A percentile compares a stretch with the other conserved stretches of the same genome.
Evolutionary conservation across 1,140 invertebrate genomes (phyloP).

Genomic region (Drosophila orosa): DNA sequence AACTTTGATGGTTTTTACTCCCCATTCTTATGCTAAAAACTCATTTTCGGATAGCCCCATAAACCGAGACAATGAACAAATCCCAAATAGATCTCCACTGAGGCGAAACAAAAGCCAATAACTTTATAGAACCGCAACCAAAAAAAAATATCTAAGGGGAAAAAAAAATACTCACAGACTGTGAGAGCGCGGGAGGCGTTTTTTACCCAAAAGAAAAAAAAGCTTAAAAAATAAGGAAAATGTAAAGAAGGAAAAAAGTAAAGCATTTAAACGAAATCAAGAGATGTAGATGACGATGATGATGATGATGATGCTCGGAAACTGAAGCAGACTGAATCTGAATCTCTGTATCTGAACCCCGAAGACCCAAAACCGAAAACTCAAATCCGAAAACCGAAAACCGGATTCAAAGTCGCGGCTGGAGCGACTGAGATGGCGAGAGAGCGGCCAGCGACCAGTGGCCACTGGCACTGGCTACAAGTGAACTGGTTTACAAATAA

Average conservation of each 20-base stretch:
- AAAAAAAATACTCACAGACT: slow-evolving; percentile 37
- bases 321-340: slow-evolving; percentile 20
- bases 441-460: slow-evolving; percentile 50
- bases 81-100: slow-evolving; percentile 56
- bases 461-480: slow-evolving; percentile 81
- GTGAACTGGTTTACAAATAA: slow-evolving; percentile 80
- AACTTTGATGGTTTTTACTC: slow-evolving; percentile 56
- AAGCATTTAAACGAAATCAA: slow-evolving; percentile 79
- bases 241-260: slow-evolving; percentile 46
- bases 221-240: slow-evolving; percentile 19
- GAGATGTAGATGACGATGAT: slow-evolving; percentile 66
- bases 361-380: slow-evolving; percentile 46
- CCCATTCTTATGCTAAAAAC: slow-evolving; percentile 76
- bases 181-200: slow-evolving; percentile 79
- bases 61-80: slow-evolving; percentile 65
- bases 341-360: slow-evolving; percentile 37
- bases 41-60: slow-evolving; percentile 60
- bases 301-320: slow-evolving; percentile 55
- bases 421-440: slow-evolving; percentile 49
- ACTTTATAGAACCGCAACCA: slow-evolving; percentile 68
- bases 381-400: slow-evolving; percentile 57
- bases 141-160: background rate
- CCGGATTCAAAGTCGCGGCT: slow-evolving; percentile 74
- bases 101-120: slow-evolving; percentile 71
- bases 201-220: slow-evolving; percentile 44